Evolutionary conservation across 2,797 vertebrate species (phyloP).

Genomic region (Microtus agrestis): DNA sequence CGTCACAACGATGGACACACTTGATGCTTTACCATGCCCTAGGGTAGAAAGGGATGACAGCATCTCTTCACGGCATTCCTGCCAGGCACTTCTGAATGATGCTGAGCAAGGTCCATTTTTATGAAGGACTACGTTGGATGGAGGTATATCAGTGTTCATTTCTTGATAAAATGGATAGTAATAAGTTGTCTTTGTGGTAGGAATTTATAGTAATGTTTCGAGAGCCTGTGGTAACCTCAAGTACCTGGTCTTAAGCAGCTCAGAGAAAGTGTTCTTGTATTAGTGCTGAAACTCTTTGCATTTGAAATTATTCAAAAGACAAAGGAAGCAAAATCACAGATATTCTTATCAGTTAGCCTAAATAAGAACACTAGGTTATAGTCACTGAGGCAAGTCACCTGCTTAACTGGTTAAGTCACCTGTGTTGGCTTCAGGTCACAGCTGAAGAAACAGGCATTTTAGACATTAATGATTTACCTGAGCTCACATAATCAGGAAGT

Average conservation of each 20-base stretch:
- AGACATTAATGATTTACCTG: slow-evolving; percentile 39
- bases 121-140: neutral
- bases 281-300: neutral
- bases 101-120: neutral
- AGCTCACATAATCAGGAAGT: neutral
- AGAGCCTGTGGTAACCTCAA: neutral
- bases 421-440: neutral
- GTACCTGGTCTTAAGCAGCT: neutral
- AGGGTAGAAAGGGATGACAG: neutral
- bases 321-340: neutral
- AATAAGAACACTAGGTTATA: neutral
- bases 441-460: slow-evolving; percentile 33
- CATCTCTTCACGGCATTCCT: neutral
- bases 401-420: neutral
- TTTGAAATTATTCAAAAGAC: slow-evolving; percentile 4
- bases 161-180: neutral
- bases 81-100: neutral
- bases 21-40: neutral
- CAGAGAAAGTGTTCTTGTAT: neutral
- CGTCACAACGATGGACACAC: neutral
- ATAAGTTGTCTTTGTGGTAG: neutral
- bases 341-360: slow-evolving; percentile 1
- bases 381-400: neutral
- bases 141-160: neutral
- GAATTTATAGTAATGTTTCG: neutral